Base-by-base conservation (phyloP, 2,888 invertebrate species). In the Folsomia candida region DNA sequence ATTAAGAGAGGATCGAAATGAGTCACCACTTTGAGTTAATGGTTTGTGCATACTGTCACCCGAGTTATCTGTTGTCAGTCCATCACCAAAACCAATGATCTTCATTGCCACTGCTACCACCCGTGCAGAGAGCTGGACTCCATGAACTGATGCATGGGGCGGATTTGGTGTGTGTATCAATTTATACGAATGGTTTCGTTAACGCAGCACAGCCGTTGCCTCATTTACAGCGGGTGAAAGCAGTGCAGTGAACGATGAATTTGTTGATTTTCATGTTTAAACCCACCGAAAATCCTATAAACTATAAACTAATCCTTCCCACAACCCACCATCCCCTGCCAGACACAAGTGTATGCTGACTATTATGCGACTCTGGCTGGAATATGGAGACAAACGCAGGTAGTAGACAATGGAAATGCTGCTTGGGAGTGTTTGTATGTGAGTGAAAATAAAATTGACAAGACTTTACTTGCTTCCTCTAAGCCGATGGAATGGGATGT, bases 371-470 rank as follows among this genome's bases (percentile, higher is more conserved):
- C 54, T 54, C 54, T 14, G 14, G 37, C 14, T 37, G 37, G 37
- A 37, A 37, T 9, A 37, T 37, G 37, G 37, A n/a, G 37, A 37
- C 37, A 37, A 37, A 37, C 14, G 14, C 6, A 37, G 14, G 14
- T 4, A 37, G 37, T 4, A 37, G 37, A 14, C 6, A 37, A 37
- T 37, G 37, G 14, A 14, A 37, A 37, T 37, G 37, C n/a, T 37
- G 37, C 4, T 14, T 37, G 37, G 14, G 37, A 37, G 54, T 11
- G 47, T 11, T 11, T 11, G 47, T 47, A 47, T 11, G 47, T 47
- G 18, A 54, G 54, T 54, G 54, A 54, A 64, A 64, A 64, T 64
- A 64, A 64, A 64, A 64, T 64, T 64, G 37, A 64, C 63, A 51
- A 64, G 22, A 64, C 18, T 9, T 64, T 25, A 11, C 22, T 64